Percentiles rank a stretch among this genome's conserved stretches.
These are phyloP conservation scores for Forpus xanthops DNA, from an alignment of 2,797 vertebrate genomes.

Conservation along the genomic window DNA sequence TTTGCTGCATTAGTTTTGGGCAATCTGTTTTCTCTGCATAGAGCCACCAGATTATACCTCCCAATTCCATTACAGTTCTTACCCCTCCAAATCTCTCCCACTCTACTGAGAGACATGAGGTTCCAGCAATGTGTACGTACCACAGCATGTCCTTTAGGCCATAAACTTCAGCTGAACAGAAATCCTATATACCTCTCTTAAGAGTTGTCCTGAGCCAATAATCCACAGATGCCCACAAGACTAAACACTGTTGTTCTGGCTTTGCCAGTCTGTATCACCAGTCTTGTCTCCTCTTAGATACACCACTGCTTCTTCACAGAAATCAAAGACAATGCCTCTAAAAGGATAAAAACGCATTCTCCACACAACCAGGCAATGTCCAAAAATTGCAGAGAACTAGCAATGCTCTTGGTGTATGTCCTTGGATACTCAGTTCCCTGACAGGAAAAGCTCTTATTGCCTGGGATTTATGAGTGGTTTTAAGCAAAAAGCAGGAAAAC, in stretches of 20 bases:
- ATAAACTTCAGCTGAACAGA: neutral
- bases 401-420: fast-evolving
- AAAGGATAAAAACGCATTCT: neutral
- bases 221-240: neutral
- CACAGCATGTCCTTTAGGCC: neutral
- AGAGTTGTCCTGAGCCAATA: neutral
- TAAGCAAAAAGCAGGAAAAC: neutral
- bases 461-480: conserved; percentile 39
- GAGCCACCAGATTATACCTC: neutral
- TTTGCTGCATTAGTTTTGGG: neutral
- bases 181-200: neutral
- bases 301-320: conserved; percentile 23
- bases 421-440: neutral
- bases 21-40: neutral
- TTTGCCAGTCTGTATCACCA: neutral
- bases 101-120: neutral
- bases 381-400: neutral
- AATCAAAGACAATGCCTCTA: neutral
- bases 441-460: conserved; percentile 40
- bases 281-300: neutral
- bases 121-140: fast-evolving
- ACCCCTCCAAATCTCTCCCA: neutral
- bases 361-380: neutral
- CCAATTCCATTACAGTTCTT: neutral
- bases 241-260: neutral